Evolutionary conservation across 92 coral and sea anemone species (phyloP).

Genomic region (Porites evermanni): DNA sequence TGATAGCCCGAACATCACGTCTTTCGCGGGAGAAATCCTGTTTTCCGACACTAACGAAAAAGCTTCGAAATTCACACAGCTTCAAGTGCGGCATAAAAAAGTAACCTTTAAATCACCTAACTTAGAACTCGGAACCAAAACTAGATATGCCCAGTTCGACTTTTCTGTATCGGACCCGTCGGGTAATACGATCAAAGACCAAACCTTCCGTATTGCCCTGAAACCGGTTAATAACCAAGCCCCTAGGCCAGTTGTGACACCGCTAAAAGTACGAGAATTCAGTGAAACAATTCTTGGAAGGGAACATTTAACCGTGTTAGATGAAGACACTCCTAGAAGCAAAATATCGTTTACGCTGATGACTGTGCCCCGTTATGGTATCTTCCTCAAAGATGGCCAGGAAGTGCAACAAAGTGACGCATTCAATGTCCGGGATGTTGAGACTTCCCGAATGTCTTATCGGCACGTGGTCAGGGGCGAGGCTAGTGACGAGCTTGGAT

Average conservation of each 20-base stretch:
- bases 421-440: conserved; percentile 79
- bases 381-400: conserved; percentile 63
- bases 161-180: conserved; percentile 93
- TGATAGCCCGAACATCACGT: conserved; percentile 43
- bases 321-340: conserved; percentile 66
- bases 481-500: conserved; percentile 81
- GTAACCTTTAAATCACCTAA: conserved; percentile 85
- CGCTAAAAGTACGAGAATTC: conserved; percentile 62
- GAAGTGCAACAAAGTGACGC: conserved; percentile 63
- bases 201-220: conserved; percentile 63
- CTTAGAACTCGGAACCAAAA: conserved; percentile 68
- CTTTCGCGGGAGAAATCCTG: conserved; percentile 76
- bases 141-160: conserved; percentile 86
- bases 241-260: conserved; percentile 54
- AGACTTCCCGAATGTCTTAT: conserved; percentile 68
- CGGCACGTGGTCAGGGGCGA: conserved; percentile 74
- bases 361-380: conserved; percentile 79
- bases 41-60: conserved; percentile 59
- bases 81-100: conserved; percentile 83
- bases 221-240: conserved; percentile 84
- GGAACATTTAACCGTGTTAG: conserved; percentile 41
- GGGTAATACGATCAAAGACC: conserved; percentile 76
- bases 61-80: conserved; percentile 82
- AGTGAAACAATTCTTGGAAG: conserved; percentile 50
- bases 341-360: conserved; percentile 62